A percentile compares a stretch with the other conserved stretches of the same genome.
Conservation (phyloP, 92 coral and sea anemone species). For the Siderastrea siderea region DNA sequence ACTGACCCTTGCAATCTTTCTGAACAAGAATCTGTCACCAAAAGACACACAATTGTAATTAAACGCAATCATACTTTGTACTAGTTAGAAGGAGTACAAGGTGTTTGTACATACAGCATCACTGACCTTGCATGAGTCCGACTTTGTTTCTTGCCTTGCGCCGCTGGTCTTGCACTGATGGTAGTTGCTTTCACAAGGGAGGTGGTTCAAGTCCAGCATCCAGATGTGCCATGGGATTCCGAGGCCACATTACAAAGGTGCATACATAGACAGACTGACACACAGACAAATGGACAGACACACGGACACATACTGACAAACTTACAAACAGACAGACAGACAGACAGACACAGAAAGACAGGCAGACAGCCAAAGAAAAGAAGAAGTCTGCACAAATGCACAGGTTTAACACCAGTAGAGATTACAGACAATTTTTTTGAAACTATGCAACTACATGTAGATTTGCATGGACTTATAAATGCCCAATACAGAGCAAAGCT, state of each 20-base stretch:
- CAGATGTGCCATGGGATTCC: constrained; percentile 38
- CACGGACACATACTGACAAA: background rate
- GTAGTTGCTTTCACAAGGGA: background rate
- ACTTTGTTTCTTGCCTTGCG: constrained; percentile 61
- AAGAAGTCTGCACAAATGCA: background rate
- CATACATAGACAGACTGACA: constrained; percentile 4
- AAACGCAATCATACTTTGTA: background rate
- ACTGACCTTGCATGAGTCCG: constrained; percentile 49
- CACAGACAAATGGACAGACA: background rate
- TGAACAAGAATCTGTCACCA: constrained; percentile 24
- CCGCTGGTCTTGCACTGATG: constrained; percentile 7
- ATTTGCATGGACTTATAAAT: too few relatives aligned
- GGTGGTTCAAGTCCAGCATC: constrained; percentile 20
- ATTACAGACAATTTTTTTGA: background rate
- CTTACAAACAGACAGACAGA: background rate
- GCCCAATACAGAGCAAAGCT: too few relatives aligned
- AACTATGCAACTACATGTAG: too few relatives aligned
- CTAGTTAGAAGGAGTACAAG: background rate
- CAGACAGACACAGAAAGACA: constrained; percentile 12
- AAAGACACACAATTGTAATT: constrained; percentile 2
- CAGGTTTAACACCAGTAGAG: background rate
- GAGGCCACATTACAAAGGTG: constrained; percentile 18
- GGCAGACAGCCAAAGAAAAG: constrained; percentile 20
- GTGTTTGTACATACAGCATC: constrained; percentile 31
- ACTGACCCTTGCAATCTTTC: constrained; percentile 5